phyloP scores from a whole-genome alignment of 2,797 vertebrate species.

The Masticophis lateralis region DNA sequence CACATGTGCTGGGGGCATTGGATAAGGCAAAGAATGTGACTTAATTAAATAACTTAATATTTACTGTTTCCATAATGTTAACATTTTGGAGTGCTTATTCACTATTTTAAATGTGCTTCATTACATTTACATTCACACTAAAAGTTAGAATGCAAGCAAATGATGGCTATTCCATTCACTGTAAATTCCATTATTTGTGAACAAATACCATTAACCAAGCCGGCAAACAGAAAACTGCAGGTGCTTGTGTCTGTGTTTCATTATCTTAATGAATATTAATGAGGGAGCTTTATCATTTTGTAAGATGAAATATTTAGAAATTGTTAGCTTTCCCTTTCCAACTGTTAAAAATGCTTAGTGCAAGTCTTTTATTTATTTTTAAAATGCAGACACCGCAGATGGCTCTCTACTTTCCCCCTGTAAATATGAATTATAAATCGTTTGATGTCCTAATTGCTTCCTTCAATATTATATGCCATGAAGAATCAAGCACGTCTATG shows the following conservation, averaged over 20 bases:
- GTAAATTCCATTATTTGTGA: constrained; percentile 14
- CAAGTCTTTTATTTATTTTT: constrained; percentile 36
- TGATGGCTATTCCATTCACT: not conserved
- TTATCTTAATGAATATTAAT: constrained; percentile 43
- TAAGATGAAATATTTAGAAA: constrained; percentile 23
- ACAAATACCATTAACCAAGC: constrained; percentile 30
- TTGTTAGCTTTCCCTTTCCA: not conserved
- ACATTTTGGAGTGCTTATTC: not conserved
- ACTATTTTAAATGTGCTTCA: not conserved
- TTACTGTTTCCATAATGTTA: constrained; percentile 19
- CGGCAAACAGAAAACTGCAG: constrained; percentile 9
- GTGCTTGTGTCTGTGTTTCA: not conserved
- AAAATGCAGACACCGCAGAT: constrained; percentile 21
- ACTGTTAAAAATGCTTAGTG: constrained; percentile 24
- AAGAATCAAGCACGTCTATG: constrained; percentile 4
- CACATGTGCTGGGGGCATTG: not conserved
- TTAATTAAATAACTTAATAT: not conserved
- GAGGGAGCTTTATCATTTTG: constrained; percentile 13
- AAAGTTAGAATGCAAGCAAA: not conserved
- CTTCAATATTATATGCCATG: constrained; percentile 3
- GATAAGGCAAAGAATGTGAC: not conserved
- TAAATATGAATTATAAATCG: not conserved
- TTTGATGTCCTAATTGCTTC: constrained; percentile 22
- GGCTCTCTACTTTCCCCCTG: constrained; percentile 25
- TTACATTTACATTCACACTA: not conserved